Evolutionary conservation across 2,113 vertebrate species (phyloP).

Genomic region (Catharus bicknelli): DNA sequence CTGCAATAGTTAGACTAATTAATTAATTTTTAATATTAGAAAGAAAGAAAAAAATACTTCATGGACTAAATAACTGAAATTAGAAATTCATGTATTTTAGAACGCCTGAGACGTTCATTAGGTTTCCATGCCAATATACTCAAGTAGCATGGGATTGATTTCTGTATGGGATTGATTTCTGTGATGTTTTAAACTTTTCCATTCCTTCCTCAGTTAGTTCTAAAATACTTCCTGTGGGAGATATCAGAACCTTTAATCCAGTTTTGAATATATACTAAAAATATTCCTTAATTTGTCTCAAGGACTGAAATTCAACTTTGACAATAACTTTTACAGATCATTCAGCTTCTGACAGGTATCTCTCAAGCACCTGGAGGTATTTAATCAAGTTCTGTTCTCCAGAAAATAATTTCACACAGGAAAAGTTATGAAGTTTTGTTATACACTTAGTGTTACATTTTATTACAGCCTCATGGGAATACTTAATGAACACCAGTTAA

Average conservation of each 20-base stretch:
- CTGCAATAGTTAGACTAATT: background rate
- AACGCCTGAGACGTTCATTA: background rate
- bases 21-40: background rate
- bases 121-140: background rate
- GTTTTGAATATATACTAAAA: background rate
- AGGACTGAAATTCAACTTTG: background rate
- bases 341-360: background rate
- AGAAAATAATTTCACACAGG: background rate
- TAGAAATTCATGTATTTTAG: background rate
- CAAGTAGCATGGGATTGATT: background rate
- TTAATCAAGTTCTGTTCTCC: background rate
- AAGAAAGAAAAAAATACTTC: background rate
- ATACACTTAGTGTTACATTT: background rate
- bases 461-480: rapidly evolving
- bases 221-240: background rate
- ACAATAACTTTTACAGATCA: background rate
- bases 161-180: background rate
- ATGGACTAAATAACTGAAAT: background rate
- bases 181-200: background rate
- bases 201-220: background rate
- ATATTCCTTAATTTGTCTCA: background rate
- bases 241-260: background rate
- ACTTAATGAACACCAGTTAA: background rate
- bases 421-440: background rate
- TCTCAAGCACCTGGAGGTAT: background rate